Percentiles rank a stretch among this genome's conserved stretches.
Evolutionary conservation across 2,888 invertebrate species (phyloP).

Genomic region (Acanthopleura granulata): DNA sequence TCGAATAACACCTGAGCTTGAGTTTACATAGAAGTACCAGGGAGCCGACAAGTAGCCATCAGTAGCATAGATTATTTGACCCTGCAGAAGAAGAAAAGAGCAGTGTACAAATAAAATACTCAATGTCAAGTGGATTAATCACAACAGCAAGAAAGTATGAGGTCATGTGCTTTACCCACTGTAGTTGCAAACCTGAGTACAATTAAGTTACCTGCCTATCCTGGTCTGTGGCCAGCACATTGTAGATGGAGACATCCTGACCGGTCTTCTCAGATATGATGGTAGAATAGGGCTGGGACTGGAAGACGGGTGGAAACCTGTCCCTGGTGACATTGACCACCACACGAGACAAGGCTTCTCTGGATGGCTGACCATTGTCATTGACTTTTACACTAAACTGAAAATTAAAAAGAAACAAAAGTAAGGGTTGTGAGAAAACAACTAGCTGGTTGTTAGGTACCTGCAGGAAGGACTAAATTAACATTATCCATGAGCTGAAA

Average conservation of each 20-base stretch:
- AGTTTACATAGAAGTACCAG: conserved; percentile 40
- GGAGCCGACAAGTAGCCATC: conserved; percentile 23
- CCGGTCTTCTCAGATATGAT: conserved; percentile 35
- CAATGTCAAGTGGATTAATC: too few relatives aligned
- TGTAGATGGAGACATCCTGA: conserved; percentile 30
- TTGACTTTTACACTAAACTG: conserved; percentile 46
- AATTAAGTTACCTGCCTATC: conserved; percentile 39
- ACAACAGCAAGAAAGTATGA: too few relatives aligned
- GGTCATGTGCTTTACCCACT: neutral
- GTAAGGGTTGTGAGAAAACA: neutral
- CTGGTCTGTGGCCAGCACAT: conserved; percentile 34
- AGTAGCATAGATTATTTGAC: neutral
- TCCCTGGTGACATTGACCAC: conserved; percentile 36
- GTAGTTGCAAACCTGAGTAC: neutral
- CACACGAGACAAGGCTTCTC: conserved; percentile 39
- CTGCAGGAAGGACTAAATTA: too few relatives aligned
- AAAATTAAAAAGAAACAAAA: conserved; percentile 1
- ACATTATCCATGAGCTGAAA: too few relatives aligned
- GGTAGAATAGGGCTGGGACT: conserved; percentile 28
- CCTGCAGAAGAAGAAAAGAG: neutral
- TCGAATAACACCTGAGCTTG: conserved; percentile 32
- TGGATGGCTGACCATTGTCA: conserved; percentile 41
- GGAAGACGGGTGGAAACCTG: conserved; percentile 27
- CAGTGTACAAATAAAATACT: too few relatives aligned
- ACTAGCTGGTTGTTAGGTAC: too few relatives aligned